Evolutionary conservation across 2,113 vertebrate genomes (phyloP).

Genomic region (Nannobrachium achirus): DNA sequence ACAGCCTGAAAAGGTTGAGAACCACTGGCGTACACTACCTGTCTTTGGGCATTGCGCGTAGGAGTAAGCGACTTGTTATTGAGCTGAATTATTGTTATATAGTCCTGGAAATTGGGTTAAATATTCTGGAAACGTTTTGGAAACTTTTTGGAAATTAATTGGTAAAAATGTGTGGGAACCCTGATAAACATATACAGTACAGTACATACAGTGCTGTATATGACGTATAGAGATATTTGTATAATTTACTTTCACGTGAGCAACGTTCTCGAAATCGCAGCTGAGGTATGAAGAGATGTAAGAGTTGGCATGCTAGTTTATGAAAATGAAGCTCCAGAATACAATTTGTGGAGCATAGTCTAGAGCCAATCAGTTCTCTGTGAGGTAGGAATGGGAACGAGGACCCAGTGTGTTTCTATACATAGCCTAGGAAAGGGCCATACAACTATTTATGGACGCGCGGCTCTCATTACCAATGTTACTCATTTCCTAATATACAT

Average conservation of each 20-base stretch:
- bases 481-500: neutral
- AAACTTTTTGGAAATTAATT: too few relatives aligned
- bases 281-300: conserved; percentile 41
- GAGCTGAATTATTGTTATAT: too few relatives aligned
- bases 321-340: conserved; percentile 20
- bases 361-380: conserved; percentile 14
- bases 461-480: conserved; percentile 28
- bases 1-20: too few relatives aligned
- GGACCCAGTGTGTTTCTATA: conserved; percentile 37
- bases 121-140: too few relatives aligned
- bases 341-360: conserved; percentile 33
- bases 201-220: too few relatives aligned
- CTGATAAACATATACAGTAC: too few relatives aligned
- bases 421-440: conserved; percentile 44
- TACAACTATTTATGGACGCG: conserved; percentile 52
- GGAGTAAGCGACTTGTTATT: too few relatives aligned
- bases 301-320: conserved; percentile 44
- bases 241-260: conserved; percentile 12
- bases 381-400: conserved; percentile 25
- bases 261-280: conserved; percentile 47
- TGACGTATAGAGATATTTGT: too few relatives aligned
- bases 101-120: too few relatives aligned
- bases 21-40: too few relatives aligned
- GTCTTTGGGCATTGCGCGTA: too few relatives aligned
- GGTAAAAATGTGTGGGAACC: too few relatives aligned